These are phyloP conservation scores for Limonius californicus DNA, from an alignment of 1,140 invertebrate genomes.

Conservation along the genomic window DNA sequence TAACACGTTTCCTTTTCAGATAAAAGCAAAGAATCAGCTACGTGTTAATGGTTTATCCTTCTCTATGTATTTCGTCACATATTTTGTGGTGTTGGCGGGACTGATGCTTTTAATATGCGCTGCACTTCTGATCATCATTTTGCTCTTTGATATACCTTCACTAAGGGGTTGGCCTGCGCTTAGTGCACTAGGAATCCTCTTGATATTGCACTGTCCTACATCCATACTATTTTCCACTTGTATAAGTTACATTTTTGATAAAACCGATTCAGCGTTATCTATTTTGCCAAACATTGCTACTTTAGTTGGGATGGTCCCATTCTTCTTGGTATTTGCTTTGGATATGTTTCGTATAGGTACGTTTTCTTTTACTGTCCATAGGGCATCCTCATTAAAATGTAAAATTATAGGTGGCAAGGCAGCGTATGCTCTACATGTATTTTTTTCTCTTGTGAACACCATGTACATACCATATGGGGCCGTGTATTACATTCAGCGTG, in stretches of 20 bases:
- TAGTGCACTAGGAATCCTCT: conserved; percentile 59
- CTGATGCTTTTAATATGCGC: conserved; percentile 67
- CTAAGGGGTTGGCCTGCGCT: conserved; percentile 66
- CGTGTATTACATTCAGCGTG: conserved; percentile 74
- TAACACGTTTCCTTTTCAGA: no score
- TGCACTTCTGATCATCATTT: conserved; percentile 63
- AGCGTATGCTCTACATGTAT: conserved; percentile 63
- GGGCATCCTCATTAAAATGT: background rate
- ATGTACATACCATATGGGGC: conserved; percentile 77
- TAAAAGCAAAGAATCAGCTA: conserved; percentile 77
- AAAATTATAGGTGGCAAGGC: conserved; percentile 56
- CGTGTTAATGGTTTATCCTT: conserved; percentile 77
- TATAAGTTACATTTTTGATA: conserved; percentile 76
- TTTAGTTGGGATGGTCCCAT: conserved; percentile 70
- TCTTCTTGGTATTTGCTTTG: conserved; percentile 63
- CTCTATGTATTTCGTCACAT: conserved; percentile 73
- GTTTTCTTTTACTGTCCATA: conserved; percentile 24
- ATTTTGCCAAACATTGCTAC: conserved; percentile 74
- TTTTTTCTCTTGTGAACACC: conserved; percentile 68
- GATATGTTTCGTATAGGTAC: conserved; percentile 68
- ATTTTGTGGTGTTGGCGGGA: conserved; percentile 66
- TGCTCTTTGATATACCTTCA: conserved; percentile 64
- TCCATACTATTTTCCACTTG: conserved; percentile 72
- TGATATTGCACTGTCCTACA: conserved; percentile 70
- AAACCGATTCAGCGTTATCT: conserved; percentile 75